phyloP scores from a whole-genome alignment of 1,140 invertebrate genomes.

The Rhyacophila brunnea region DNA sequence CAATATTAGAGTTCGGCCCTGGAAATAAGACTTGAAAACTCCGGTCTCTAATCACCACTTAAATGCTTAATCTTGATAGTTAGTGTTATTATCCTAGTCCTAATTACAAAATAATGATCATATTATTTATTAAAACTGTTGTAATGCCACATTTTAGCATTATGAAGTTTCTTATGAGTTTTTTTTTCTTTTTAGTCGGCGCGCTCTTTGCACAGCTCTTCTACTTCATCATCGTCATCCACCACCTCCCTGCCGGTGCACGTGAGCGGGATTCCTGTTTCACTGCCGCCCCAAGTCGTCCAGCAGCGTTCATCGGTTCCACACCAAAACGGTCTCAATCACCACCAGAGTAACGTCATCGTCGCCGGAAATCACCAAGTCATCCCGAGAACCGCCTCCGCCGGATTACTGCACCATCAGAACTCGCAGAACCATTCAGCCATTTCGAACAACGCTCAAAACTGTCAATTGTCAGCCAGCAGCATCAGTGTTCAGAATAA shows the following conservation, averaged over 20 bases:
- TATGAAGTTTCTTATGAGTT: too few relatives aligned
- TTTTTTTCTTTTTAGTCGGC: too few relatives aligned
- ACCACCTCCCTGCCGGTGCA: conserved; percentile 14
- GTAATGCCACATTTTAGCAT: too few relatives aligned
- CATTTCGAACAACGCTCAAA: too few relatives aligned
- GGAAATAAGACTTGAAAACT: too few relatives aligned
- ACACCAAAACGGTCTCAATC: conserved; percentile 23
- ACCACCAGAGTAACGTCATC: conserved; percentile 41
- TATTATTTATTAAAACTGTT: too few relatives aligned
- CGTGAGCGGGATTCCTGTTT: conserved; percentile 14
- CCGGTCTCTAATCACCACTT: too few relatives aligned
- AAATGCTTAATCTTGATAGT: too few relatives aligned
- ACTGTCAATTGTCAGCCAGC: conserved; percentile 16
- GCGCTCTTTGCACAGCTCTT: too few relatives aligned
- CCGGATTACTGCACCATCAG: conserved; percentile 9
- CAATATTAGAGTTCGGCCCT: too few relatives aligned
- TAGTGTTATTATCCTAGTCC: too few relatives aligned
- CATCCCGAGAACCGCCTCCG: conserved; percentile 12
- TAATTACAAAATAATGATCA: too few relatives aligned
- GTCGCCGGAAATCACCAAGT: conserved; percentile 41
- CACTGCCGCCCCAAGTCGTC: conserved; percentile 18
- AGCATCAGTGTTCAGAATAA: not conserved
- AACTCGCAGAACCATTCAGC: conserved; percentile 22
- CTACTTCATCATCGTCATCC: conserved; percentile 6
- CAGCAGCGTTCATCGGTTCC: conserved; percentile 13